A percentile compares a stretch with the other conserved stretches of the same genome.
These are phyloP conservation scores for Gila robusta DNA, from an alignment of 2,797 vertebrate genomes.

Conservation along the genomic window DNA sequence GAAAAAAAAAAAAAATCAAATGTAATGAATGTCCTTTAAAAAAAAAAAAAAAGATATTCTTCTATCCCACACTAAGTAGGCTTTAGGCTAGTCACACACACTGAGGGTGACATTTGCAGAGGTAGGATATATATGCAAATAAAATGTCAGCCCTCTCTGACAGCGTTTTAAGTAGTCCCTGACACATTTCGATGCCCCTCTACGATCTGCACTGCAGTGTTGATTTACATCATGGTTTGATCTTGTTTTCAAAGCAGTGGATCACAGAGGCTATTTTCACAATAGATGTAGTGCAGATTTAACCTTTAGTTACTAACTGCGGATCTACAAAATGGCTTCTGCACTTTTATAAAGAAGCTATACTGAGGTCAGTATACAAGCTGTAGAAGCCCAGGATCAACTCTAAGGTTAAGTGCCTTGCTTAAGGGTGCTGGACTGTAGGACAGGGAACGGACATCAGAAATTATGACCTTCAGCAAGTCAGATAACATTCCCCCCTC, in stretches of 20 bases:
- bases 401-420: constrained; percentile 28
- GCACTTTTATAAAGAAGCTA: constrained; percentile 18
- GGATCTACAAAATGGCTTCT: constrained; percentile 1
- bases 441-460: constrained; percentile 10
- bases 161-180: constrained; percentile 38
- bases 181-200: constrained; percentile 31
- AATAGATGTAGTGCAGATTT: constrained; percentile 28
- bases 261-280: constrained; percentile 32
- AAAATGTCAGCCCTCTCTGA: constrained; percentile 40
- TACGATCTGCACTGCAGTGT: background rate
- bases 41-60: constrained; percentile 39
- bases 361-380: constrained; percentile 24
- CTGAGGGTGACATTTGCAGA: constrained; percentile 48
- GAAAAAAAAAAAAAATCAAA: background rate
- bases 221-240: constrained; percentile 29
- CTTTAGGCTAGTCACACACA: constrained; percentile 42
- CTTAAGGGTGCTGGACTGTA: constrained; percentile 1
- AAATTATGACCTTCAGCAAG: constrained; percentile 29
- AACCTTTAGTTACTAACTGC: constrained; percentile 11
- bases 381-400: background rate
- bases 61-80: constrained; percentile 40
- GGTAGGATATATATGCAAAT: constrained; percentile 46
- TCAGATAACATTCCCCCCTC: background rate
- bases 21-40: constrained; percentile 46
- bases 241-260: constrained; percentile 23